Conservation (phyloP, 1,140 invertebrate species). For the Panagrolaimus sp. region DNA sequence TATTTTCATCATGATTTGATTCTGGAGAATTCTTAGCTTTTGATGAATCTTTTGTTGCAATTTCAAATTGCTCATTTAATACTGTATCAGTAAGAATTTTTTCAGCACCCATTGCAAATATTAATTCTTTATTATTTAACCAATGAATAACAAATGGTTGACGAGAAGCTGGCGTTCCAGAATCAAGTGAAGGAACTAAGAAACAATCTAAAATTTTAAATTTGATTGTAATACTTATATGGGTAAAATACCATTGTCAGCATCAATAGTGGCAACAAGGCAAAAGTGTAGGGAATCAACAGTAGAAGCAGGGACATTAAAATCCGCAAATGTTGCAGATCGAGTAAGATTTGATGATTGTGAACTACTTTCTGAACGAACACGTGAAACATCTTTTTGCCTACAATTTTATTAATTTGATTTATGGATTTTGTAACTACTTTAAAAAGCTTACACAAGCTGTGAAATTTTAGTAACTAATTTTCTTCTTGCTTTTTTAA, state of each 20-base stretch:
- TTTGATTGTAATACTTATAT: no score
- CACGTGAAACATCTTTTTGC: neutral
- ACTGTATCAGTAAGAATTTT: constrained; percentile 60
- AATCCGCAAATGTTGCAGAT: constrained; percentile 38
- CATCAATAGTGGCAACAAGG: constrained; percentile 91
- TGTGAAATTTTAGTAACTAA: constrained; percentile 45
- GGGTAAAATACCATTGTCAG: constrained; percentile 71
- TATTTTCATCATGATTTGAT: constrained; percentile 60
- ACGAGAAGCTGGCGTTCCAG: constrained; percentile 40
- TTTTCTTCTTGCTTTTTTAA: constrained; percentile 49
- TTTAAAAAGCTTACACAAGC: constrained; percentile 42
- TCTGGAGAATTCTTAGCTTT: constrained; percentile 17
- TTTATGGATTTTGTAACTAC: no score
- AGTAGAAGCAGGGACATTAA: constrained; percentile 37
- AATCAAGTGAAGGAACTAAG: constrained; percentile 69
- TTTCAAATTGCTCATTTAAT: constrained; percentile 32
- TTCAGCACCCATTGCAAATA: constrained; percentile 96
- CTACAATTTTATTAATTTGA: neutral
- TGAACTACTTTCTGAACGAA: constrained; percentile 1
- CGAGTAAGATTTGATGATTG: constrained; percentile 22
- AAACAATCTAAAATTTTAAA: constrained; percentile 73
- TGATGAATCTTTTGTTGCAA: constrained; percentile 14
- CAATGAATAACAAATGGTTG: constrained; percentile 84
- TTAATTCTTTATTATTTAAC: constrained; percentile 99
- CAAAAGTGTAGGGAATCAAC: constrained; percentile 77